Evolutionary conservation across 35 echinoderm and acorn worm species (phyloP), one percentile per base, ranked within the genome.

Genomic region (Ptychodera flava): DNA sequence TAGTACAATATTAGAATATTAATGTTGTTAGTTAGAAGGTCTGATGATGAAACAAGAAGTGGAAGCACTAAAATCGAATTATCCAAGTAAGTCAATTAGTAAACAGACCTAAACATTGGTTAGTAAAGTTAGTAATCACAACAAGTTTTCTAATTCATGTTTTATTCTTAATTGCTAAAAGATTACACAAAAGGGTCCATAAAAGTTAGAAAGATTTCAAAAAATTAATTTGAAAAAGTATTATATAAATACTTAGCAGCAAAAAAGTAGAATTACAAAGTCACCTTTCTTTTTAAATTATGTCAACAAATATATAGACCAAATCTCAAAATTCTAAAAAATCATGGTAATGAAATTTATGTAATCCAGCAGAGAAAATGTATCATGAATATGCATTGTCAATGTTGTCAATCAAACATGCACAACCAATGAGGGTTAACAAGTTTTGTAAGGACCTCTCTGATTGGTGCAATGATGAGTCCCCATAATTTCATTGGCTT

Each of bases 211-310:
- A 64, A 64, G 45, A 64, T 64, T 22, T 64, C 45, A 64, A 64
- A 64, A 64, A 64, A 64, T 64, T 64, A 64, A 64, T 64, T 22
- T 64, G 45, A 64, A 64, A 64, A 64, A 64, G 45, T 64, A 64
- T 64, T 22, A 64, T 64, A 64, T 64, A 64, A 64, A 64, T 64
- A 64, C 45, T 64, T 64, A 64, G 45, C 45, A 64, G 45, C 45
- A 64, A 64, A 64, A 64, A 64, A 64, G 45, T 64, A 64, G 45
- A 64, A 64, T 64, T 64, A 64, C 45, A 64, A 64, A 64, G 45
- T 64, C 22, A 64, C 6, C 22, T 64, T 64, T 22, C 22, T 64
- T 64, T 64, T 64, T 64, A 64, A 64, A 64, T 64, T 64, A 64
- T 64, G 6, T 64, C 6, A 64, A 64, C 45, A 64, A 64, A 64